Evolutionary conservation across 2,797 vertebrate genomes (phyloP), one percentile per base, ranked within the genome.

Genomic region (Loris lydekkerianus): DNA sequence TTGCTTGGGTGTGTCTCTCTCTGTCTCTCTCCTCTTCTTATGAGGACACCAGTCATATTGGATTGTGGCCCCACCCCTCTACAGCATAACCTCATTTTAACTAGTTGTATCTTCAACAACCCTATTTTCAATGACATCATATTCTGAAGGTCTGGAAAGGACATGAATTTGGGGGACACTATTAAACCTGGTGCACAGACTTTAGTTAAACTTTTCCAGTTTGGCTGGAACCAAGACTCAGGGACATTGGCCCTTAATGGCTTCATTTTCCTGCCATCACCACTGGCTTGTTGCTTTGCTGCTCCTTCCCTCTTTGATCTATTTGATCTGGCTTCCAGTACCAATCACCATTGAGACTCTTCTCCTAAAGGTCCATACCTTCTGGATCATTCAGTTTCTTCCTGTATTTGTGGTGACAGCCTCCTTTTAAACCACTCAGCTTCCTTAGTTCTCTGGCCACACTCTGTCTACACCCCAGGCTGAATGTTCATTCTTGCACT

Each of bases 191-290:
- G 2, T 11, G 18, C 31, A 5, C 10, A 49, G 31, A 72, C 85
- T 46, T 37, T 10, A 34, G 40, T 70, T 10, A 46, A 43, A 25
- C 27, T 92, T 29, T 89, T 31, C 63, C 3, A 23, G 56, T 20
- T 14, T 65, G 49, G 34, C 21, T 81, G 23, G 23, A 58, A 31
- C 27, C 82, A 73, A 20, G 76, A 60, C 23, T 69, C 61, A 65
- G 31, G 23, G 27, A 31, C 6, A 46, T 18, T 4, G 23, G 43
- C 7, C 23, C 3, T 46, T 43, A 43, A 23, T 5, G 1, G 13
- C 58, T 40, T 67, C 18, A 1, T 20, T 3, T 15, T 10, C 80
- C 43, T 11, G 2, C 49, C 1, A 0, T 37, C 29, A 43, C 15
- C 60, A 13, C 61, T 6, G n/a, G 27, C 40, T 21, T 46, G 9